Percentiles rank a stretch among this genome's conserved stretches.
Conservation (phyloP, 2,888 invertebrate species). For the Byasa hedistus region DNA sequence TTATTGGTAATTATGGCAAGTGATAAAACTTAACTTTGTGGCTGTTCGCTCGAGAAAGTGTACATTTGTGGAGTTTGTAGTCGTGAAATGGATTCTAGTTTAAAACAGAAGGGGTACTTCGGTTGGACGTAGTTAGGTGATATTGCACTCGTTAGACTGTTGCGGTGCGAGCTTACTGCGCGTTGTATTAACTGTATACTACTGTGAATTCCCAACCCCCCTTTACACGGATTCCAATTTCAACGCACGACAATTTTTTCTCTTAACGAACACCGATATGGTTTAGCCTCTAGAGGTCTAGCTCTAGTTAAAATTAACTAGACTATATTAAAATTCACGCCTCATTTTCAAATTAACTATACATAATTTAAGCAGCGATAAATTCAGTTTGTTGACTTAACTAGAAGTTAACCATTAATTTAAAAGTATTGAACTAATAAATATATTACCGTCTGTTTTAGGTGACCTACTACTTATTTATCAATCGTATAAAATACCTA, state of each 20-base stretch:
- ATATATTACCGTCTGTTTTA: no score
- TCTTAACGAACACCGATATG: conserved; percentile 6
- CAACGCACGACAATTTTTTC: conserved; percentile 30
- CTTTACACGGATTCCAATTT: conserved; percentile 45
- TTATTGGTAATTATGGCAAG: conserved; percentile 73
- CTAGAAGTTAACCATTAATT: no score
- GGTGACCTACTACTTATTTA: no score
- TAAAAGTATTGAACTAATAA: no score
- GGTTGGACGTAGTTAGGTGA: conserved; percentile 64
- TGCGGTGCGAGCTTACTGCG: conserved; percentile 49
- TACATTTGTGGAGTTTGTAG: conserved; percentile 68
- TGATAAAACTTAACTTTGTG: conserved; percentile 69
- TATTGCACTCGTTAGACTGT: conserved; percentile 69
- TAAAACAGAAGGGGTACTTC: conserved; percentile 68
- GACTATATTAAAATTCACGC: no score
- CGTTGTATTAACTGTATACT: conserved; percentile 51
- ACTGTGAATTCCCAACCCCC: conserved; percentile 45
- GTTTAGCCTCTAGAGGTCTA: neutral
- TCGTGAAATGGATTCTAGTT: conserved; percentile 74
- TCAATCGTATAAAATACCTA: neutral
- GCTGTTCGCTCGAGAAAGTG: conserved; percentile 60
- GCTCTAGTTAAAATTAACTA: no score
- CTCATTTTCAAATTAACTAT: no score
- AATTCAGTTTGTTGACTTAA: no score
- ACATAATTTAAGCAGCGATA: no score